Evolutionary conservation across 2,888 invertebrate genomes (phyloP).

Genomic region (Scelioninae gen. 2): DNA sequence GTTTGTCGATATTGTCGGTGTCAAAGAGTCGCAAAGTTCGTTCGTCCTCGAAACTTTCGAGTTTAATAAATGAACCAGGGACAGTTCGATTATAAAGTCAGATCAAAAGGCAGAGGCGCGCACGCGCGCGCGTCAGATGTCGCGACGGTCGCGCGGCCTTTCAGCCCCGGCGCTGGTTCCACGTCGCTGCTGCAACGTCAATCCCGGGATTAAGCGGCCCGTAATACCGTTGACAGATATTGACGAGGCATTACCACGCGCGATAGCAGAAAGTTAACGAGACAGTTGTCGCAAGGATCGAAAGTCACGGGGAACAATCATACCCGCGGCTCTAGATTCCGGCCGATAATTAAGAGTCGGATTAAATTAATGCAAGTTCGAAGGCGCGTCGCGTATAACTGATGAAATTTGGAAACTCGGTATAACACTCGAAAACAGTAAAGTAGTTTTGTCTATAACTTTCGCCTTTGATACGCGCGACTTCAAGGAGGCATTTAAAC

Average conservation of each 20-base stretch:
- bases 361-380: constrained; percentile 68
- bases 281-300: constrained; percentile 63
- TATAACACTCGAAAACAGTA: constrained; percentile 49
- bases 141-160: constrained; percentile 5
- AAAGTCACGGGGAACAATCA: constrained; percentile 52
- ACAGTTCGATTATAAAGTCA: constrained; percentile 66
- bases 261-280: constrained; percentile 59
- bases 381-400: constrained; percentile 36
- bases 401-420: constrained; percentile 55
- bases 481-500: constrained; percentile 42
- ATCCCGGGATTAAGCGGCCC: constrained; percentile 61
- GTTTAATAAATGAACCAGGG: constrained; percentile 61
- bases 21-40: constrained; percentile 38
- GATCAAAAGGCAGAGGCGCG: no score
- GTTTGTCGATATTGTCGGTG: constrained; percentile 54
- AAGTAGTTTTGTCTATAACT: constrained; percentile 48
- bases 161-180: constrained; percentile 3
- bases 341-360: constrained; percentile 67
- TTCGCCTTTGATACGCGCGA: constrained; percentile 27
- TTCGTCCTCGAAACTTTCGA: constrained; percentile 15
- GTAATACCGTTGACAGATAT: constrained; percentile 33
- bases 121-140: constrained; percentile 20
- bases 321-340: constrained; percentile 44
- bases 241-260: constrained; percentile 55
- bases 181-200: constrained; percentile 62